Conservation (phyloP, 2,797 vertebrate genomes). For the Triplophysa bombifrons region DNA sequence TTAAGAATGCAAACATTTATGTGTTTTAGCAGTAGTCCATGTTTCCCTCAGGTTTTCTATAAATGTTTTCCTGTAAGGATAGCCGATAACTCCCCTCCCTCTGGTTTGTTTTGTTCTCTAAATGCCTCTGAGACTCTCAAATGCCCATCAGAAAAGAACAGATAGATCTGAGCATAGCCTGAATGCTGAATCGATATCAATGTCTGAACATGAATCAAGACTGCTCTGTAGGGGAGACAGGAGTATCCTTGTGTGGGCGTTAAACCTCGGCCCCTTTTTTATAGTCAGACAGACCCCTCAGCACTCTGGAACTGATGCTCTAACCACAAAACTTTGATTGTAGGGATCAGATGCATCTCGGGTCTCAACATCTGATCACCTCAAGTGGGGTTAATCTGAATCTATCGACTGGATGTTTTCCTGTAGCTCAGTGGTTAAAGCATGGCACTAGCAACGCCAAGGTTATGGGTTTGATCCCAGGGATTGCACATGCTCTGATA, state of each 20-base stretch:
- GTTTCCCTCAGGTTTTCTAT: background rate
- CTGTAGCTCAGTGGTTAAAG: no score
- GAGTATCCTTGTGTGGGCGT: slow-evolving; percentile 16
- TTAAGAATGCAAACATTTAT: background rate
- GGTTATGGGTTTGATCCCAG: no score
- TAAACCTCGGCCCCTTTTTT: background rate
- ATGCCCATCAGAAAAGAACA: slow-evolving; percentile 36
- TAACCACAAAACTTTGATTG: slow-evolving; percentile 7
- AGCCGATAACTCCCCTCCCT: slow-evolving; percentile 8
- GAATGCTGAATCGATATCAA: slow-evolving; percentile 46
- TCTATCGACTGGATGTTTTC: slow-evolving; percentile 10
- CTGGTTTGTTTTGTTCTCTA: slow-evolving; percentile 24
- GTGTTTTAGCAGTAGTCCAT: background rate
- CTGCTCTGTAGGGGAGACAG: background rate
- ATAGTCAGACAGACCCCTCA: background rate
- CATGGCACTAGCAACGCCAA: no score
- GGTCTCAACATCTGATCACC: background rate
- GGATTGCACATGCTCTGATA: no score
- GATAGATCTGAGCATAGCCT: slow-evolving; percentile 33
- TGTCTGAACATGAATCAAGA: slow-evolving; percentile 44
- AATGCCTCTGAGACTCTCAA: slow-evolving; percentile 34
- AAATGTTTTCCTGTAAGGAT: background rate
- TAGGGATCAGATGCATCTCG: slow-evolving; percentile 3
- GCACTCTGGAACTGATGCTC: slow-evolving; percentile 2
- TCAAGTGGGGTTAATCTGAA: slow-evolving; percentile 13